phyloP scores from a whole-genome alignment of 2,113 vertebrate genomes.

The Chaetodon auriga region DNA sequence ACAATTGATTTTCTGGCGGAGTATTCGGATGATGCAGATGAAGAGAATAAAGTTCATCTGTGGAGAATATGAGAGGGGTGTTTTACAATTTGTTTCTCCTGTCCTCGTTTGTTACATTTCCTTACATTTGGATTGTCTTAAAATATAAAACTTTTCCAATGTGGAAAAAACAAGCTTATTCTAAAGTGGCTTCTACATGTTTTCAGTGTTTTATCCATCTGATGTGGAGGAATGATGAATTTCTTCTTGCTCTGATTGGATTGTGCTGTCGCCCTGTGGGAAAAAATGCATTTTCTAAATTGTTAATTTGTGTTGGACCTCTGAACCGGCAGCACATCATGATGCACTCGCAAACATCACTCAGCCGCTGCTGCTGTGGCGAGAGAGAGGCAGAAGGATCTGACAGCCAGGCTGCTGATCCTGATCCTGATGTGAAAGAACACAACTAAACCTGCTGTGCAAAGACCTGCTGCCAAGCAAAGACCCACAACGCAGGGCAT shows the following conservation, averaged over 20 bases:
- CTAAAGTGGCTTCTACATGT: background rate
- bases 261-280: constrained; percentile 11
- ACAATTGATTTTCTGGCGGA: constrained; percentile 95
- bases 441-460: constrained; percentile 34
- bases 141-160: no score
- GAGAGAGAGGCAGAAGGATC: constrained; percentile 2
- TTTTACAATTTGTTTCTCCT: background rate
- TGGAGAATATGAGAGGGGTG: background rate
- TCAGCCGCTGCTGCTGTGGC: constrained; percentile 9
- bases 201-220: background rate
- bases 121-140: no score
- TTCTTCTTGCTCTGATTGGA: background rate
- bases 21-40: constrained; percentile 95
- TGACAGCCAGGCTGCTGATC: constrained; percentile 40
- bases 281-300: constrained; percentile 33
- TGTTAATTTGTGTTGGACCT: constrained; percentile 38
- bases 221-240: background rate
- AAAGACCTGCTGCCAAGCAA: constrained; percentile 19
- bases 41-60: constrained; percentile 97
- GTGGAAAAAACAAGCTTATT: background rate
- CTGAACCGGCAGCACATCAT: constrained; percentile 12
- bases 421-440: constrained; percentile 45
- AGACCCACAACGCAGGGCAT: constrained; percentile 9
- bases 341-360: constrained; percentile 11
- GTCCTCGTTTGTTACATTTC: no score